Conservation (phyloP, 2,797 vertebrate species). For the Emys orbicularis region DNA sequence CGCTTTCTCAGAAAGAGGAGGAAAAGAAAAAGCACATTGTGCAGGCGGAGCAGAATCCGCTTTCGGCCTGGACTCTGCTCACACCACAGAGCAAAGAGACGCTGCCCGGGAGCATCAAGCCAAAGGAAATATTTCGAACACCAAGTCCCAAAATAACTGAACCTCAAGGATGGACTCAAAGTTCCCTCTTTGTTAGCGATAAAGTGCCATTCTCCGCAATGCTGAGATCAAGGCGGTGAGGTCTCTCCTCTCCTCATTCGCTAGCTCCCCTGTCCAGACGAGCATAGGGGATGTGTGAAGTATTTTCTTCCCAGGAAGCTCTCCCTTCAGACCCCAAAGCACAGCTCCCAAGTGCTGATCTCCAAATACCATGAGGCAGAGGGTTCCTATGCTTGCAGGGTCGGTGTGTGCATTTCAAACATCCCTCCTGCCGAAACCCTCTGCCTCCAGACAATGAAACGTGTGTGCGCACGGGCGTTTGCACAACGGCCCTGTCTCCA, state of each 20-base stretch:
- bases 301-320: not conserved
- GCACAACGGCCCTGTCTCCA: not conserved
- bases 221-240: not conserved
- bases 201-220: not conserved
- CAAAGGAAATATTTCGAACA: not conserved
- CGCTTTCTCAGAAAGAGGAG: not conserved
- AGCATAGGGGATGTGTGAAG: not conserved
- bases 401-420: not conserved
- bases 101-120: not conserved
- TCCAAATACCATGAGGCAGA: not conserved
- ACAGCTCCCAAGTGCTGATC: not conserved
- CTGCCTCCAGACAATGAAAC: not conserved
- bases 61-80: not conserved
- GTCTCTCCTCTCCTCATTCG: not conserved
- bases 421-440: too few relatives aligned
- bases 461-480: not conserved
- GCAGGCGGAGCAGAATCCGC: not conserved
- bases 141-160: not conserved
- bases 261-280: not conserved
- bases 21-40: not conserved
- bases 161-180: not conserved
- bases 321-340: not conserved
- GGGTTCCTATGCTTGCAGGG: not conserved
- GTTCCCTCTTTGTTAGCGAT: not conserved
- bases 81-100: not conserved